Percentiles rank a stretch among this genome's conserved stretches.
Conservation (phyloP, 1,140 invertebrate genomes). For the Subanguina moxae region DNA sequence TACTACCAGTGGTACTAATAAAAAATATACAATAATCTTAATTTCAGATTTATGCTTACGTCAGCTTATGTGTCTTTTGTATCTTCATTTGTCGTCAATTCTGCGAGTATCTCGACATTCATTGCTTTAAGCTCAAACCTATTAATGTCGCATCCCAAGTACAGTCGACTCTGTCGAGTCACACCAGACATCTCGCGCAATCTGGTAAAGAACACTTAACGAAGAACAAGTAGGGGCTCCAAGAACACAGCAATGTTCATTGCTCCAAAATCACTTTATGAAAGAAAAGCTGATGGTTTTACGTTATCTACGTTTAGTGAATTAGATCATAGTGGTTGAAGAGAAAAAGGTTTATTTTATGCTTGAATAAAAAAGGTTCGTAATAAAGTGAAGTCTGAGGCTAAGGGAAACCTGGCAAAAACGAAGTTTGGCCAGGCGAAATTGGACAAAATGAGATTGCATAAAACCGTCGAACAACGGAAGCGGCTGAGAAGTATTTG, state of each 20-base stretch:
- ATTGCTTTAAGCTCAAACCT: slow-evolving; percentile 28
- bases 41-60: slow-evolving; percentile 56
- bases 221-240: not conserved
- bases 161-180: not conserved
- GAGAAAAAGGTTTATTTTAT: too few relatives aligned
- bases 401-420: too few relatives aligned
- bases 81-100: slow-evolving; percentile 48
- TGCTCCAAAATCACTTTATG: not conserved
- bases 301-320: too few relatives aligned
- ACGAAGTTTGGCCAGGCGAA: too few relatives aligned
- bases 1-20: too few relatives aligned
- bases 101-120: slow-evolving; percentile 48
- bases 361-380: too few relatives aligned
- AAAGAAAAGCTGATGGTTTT: not conserved
- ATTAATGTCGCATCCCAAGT: not conserved
- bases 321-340: too few relatives aligned
- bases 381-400: too few relatives aligned
- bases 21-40: not conserved
- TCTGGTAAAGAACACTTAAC: not conserved
- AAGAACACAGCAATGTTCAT: not conserved
- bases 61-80: slow-evolving; percentile 49
- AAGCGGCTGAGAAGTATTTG: too few relatives aligned
- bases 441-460: too few relatives aligned
- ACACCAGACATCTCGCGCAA: not conserved
- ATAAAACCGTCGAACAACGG: too few relatives aligned